phyloP scores from a whole-genome alignment of 2,797 vertebrate genomes.

The Liparis tanakae region DNA sequence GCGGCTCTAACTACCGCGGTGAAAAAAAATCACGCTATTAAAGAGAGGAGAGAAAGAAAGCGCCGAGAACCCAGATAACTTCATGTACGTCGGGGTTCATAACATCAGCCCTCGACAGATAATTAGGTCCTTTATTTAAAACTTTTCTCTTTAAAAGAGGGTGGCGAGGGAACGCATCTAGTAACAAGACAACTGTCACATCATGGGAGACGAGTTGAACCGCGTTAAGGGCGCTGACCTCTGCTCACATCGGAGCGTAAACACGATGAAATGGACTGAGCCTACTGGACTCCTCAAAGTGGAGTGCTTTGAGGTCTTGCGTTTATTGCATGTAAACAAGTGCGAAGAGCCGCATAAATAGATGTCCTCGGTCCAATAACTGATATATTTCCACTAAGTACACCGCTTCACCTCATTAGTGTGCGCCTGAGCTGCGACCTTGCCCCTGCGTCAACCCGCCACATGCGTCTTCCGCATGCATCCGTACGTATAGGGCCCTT shows the following conservation, averaged over 20 bases:
- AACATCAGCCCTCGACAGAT: conserved; percentile 61
- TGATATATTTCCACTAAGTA: conserved; percentile 63
- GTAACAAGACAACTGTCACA: conserved; percentile 40
- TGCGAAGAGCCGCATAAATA: conserved; percentile 56
- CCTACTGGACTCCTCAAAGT: conserved; percentile 40
- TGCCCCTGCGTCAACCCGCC: conserved; percentile 40
- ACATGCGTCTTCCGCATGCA: conserved; percentile 45
- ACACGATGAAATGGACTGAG: conserved; percentile 41
- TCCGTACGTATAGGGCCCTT: conserved; percentile 50
- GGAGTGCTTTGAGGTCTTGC: conserved; percentile 42
- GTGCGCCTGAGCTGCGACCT: conserved; percentile 45
- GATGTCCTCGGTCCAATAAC: conserved; percentile 47
- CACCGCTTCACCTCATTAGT: conserved; percentile 61
- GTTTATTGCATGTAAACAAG: conserved; percentile 66
- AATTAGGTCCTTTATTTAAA: conserved; percentile 60
- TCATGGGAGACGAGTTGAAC: conserved; percentile 37
- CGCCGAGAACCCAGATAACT: conserved; percentile 61
- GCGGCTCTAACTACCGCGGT: conserved; percentile 60
- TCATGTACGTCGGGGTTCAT: conserved; percentile 48
- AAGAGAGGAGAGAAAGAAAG: conserved; percentile 44
- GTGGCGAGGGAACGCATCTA: conserved; percentile 12
- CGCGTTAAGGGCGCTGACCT: conserved; percentile 48
- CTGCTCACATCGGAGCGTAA: conserved; percentile 24
- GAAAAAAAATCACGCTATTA: conserved; percentile 74
- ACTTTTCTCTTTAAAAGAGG: conserved; percentile 30